phyloP scores from a whole-genome alignment of 2,113 vertebrate genomes.

The Pteruthius melanotis region DNA sequence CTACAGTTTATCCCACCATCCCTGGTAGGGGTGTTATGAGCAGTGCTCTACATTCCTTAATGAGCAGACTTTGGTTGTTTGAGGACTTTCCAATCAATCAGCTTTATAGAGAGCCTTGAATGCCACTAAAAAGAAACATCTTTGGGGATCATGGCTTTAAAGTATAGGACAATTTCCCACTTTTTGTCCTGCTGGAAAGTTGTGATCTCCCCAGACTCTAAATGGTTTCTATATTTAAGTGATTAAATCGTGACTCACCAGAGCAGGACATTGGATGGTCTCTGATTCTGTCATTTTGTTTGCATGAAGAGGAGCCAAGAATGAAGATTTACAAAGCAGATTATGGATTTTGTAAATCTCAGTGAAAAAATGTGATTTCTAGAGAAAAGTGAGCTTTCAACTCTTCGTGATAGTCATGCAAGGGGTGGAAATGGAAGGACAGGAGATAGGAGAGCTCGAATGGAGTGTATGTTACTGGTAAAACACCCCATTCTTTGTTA shows the following conservation, averaged over 20 bases:
- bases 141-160: background rate
- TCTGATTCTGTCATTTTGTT: background rate
- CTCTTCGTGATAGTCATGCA: background rate
- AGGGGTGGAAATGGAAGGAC: background rate
- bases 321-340: background rate
- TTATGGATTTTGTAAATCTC: background rate
- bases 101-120: background rate
- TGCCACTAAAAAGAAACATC: background rate
- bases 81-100: background rate
- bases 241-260: conserved; percentile 23
- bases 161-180: background rate
- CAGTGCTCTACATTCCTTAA: accelerated
- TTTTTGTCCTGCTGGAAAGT: background rate
- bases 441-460: background rate
- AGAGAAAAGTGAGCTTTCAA: background rate
- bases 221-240: background rate
- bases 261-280: background rate
- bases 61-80: background rate
- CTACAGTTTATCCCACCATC: background rate
- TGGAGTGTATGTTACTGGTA: background rate
- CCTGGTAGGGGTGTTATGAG: background rate
- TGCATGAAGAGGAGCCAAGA: conserved; percentile 8
- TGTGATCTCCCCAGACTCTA: background rate
- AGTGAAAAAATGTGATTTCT: background rate
- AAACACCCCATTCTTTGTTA: background rate